Percentiles rank a stretch among this genome's conserved stretches.
phyloP scores from a whole-genome alignment of 1,140 invertebrate species.

The Pseudomyrmex concolor region DNA sequence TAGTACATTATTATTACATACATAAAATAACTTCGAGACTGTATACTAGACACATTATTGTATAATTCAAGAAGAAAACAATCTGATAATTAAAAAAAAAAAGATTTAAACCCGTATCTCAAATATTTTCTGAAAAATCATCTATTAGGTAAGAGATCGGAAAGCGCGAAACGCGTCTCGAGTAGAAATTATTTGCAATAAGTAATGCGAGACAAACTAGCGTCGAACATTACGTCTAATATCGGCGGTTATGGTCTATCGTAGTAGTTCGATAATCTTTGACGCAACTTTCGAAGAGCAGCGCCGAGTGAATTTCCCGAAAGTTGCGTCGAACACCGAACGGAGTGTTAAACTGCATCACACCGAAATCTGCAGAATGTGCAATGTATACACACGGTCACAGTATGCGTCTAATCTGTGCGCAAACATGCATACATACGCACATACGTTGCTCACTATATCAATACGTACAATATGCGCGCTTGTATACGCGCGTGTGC shows the following conservation, averaged over 20 bases:
- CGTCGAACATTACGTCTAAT: background rate
- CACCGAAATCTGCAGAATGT: background rate
- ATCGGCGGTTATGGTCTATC: conserved; percentile 46
- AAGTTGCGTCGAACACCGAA: conserved; percentile 40
- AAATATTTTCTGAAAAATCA: background rate
- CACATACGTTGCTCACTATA: background rate
- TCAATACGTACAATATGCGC: background rate
- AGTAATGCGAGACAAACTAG: background rate
- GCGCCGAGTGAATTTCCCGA: conserved; percentile 37
- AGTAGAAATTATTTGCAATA: background rate
- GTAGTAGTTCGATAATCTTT: conserved; percentile 53
- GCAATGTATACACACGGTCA: background rate
- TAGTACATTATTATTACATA: conserved; percentile 7
- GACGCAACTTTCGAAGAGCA: conserved; percentile 40
- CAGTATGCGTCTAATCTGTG: background rate
- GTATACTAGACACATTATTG: background rate
- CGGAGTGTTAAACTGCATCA: conserved; percentile 36
- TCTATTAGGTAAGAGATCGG: background rate
- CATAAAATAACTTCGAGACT: conserved; percentile 14
- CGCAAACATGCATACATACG: background rate
- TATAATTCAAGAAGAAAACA: background rate
- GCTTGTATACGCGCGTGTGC: background rate
- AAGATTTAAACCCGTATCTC: background rate
- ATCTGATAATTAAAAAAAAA: too few relatives aligned
- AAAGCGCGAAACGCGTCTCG: background rate